A percentile compares a stretch with the other conserved stretches of the same genome.
Conservation (phyloP, 2,113 vertebrate genomes). For the Eleginops maclovinus region DNA sequence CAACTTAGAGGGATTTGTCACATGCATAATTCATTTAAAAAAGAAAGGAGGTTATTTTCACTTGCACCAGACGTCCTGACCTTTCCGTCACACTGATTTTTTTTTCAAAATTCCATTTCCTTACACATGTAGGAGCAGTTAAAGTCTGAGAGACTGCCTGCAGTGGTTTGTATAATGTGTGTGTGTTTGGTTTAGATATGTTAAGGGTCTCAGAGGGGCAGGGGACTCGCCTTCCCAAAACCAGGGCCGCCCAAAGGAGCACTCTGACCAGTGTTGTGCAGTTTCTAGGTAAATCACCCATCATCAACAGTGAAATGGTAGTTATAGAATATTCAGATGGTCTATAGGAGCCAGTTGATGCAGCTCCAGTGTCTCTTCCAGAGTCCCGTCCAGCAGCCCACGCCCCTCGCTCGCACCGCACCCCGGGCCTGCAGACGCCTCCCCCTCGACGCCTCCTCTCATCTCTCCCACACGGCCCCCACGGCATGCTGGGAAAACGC, state of each 20-base stretch:
- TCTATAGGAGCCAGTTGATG: slow-evolving; percentile 50
- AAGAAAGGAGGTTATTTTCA: slow-evolving; percentile 2
- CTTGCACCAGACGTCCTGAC: background rate
- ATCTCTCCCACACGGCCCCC: slow-evolving; percentile 88
- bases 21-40: slow-evolving; percentile 24
- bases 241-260: slow-evolving; percentile 90
- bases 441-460: slow-evolving; percentile 91
- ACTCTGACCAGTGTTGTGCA: slow-evolving; percentile 95
- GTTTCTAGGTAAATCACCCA: slow-evolving; percentile 89
- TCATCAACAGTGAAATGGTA: background rate
- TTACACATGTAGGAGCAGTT: background rate
- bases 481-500: slow-evolving; percentile 96
- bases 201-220: slow-evolving; percentile 91
- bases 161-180: slow-evolving; percentile 59
- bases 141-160: slow-evolving; percentile 29
- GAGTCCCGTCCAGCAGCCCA: slow-evolving; percentile 91
- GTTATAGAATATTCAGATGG: slow-evolving; percentile 7
- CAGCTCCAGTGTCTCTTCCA: slow-evolving; percentile 76
- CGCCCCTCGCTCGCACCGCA: slow-evolving; percentile 89
- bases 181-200: slow-evolving; percentile 89
- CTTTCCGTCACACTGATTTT: background rate
- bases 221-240: slow-evolving; percentile 90
- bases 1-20: slow-evolving; percentile 6
- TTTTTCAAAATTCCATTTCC: background rate
- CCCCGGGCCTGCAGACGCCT: slow-evolving; percentile 90